Percentiles rank a stretch among this genome's conserved stretches.
Conservation (phyloP, 2,888 invertebrate genomes). For the Caenorhabditis zanzibari region DNA sequence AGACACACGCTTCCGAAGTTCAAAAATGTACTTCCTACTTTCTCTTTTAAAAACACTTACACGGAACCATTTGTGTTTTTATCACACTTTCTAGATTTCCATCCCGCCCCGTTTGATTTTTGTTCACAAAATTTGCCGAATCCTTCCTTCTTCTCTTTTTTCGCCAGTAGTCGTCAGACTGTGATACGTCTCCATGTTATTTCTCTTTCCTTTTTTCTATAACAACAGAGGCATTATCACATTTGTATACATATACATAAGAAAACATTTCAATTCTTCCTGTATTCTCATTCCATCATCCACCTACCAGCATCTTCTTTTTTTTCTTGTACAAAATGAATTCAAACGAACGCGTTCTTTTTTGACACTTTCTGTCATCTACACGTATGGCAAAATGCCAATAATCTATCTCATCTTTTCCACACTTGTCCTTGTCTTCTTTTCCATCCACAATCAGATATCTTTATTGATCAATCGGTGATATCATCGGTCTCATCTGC, state of each 20-base stretch:
- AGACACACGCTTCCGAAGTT: neutral
- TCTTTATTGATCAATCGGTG: constrained; percentile 48
- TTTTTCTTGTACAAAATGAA: constrained; percentile 7
- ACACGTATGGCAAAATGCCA: constrained; percentile 22
- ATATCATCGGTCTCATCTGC: neutral
- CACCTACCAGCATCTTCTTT: neutral
- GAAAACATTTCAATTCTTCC: constrained; percentile 39
- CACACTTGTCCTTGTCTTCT: constrained; percentile 10
- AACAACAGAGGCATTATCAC: constrained; percentile 49
- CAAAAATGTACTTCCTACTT: neutral
- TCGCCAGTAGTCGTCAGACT: constrained; percentile 37
- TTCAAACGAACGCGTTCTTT: constrained; percentile 11
- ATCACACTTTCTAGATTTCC: neutral
- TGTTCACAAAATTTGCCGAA: constrained; percentile 22
- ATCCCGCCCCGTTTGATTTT: constrained; percentile 15
- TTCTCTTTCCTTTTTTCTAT: constrained; percentile 37
- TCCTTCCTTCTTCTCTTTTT: constrained; percentile 1
- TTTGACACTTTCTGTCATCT: constrained; percentile 17
- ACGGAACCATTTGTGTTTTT: constrained; percentile 4
- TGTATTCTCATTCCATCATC: constrained; percentile 20
- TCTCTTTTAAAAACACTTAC: constrained; percentile 5
- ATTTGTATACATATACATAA: constrained; percentile 24
- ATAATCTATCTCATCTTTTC: neutral
- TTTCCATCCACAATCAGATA: constrained; percentile 11
- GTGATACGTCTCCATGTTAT: constrained; percentile 15